Evolutionary conservation across 2,888 invertebrate genomes (phyloP).

Genomic region (Chironomus riparius): DNA sequence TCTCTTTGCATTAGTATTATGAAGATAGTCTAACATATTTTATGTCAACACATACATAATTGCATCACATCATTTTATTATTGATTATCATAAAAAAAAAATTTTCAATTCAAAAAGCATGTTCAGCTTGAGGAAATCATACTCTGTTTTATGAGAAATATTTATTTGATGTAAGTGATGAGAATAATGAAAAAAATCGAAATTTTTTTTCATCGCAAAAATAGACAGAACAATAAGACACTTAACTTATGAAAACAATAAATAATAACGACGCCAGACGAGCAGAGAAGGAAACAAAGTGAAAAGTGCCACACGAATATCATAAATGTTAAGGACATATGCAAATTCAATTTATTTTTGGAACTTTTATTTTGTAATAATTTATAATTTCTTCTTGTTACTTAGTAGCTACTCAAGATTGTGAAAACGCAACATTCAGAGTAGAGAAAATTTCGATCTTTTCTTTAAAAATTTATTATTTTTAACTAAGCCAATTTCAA

Average conservation of each 20-base stretch:
- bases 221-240: background rate
- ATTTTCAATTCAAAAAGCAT: background rate
- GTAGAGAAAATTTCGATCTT: no score
- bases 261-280: background rate
- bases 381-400: background rate
- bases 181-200: no score
- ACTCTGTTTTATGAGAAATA: background rate
- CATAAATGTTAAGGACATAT: background rate
- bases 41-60: background rate
- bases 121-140: background rate
- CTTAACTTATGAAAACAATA: background rate
- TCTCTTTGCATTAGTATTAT: background rate
- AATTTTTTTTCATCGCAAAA: background rate
- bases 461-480: no score
- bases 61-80: no score
- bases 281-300: background rate
- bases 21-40: no score
- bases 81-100: background rate
- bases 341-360: background rate
- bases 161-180: background rate
- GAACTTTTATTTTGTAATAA: background rate
- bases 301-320: background rate
- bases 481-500: no score
- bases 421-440: no score
- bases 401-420: no score